Conservation (phyloP, 2,888 invertebrate species). For the Meloe dianella region DNA sequence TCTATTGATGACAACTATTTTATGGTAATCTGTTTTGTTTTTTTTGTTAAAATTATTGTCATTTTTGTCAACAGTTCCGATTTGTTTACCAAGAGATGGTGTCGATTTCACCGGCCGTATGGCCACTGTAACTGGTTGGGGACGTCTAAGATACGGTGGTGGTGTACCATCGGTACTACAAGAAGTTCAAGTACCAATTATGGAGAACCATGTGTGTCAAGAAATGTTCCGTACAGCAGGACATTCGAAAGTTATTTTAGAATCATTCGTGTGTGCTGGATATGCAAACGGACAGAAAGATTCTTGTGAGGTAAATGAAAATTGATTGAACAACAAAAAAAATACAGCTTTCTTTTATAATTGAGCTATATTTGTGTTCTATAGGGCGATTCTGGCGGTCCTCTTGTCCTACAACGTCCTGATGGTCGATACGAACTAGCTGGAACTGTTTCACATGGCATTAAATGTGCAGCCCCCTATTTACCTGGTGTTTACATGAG, state of each 20-base stretch:
- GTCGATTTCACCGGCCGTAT: conserved; percentile 84
- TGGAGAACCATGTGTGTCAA: conserved; percentile 90
- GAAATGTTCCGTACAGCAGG: conserved; percentile 93
- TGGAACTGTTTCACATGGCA: conserved; percentile 94
- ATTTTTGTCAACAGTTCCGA: conserved; percentile 70
- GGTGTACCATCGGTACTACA: conserved; percentile 89
- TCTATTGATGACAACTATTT: conserved; percentile 17
- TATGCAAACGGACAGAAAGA: conserved; percentile 92
- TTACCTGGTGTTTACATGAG: conserved; percentile 94
- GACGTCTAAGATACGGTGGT: conserved; percentile 87
- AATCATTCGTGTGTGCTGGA: conserved; percentile 90
- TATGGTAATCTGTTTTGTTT: neutral
- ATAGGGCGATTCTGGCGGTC: conserved; percentile 93
- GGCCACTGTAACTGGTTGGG: conserved; percentile 94
- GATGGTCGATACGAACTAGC: conserved; percentile 88
- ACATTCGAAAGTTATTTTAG: conserved; percentile 84
- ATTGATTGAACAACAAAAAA: neutral
- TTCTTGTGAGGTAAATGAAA: conserved; percentile 80
- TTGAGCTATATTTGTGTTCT: conserved; percentile 30
- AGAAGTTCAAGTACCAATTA: conserved; percentile 90
- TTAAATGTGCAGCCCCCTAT: conserved; percentile 91
- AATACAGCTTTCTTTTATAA: too few relatives aligned
- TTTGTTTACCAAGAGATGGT: conserved; percentile 83
- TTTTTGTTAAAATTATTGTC: neutral
- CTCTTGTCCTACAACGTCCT: conserved; percentile 79